Evolutionary conservation across 2,797 vertebrate genomes (phyloP), one percentile per base, ranked within the genome.

Genomic region (Perodicticus potto): DNA sequence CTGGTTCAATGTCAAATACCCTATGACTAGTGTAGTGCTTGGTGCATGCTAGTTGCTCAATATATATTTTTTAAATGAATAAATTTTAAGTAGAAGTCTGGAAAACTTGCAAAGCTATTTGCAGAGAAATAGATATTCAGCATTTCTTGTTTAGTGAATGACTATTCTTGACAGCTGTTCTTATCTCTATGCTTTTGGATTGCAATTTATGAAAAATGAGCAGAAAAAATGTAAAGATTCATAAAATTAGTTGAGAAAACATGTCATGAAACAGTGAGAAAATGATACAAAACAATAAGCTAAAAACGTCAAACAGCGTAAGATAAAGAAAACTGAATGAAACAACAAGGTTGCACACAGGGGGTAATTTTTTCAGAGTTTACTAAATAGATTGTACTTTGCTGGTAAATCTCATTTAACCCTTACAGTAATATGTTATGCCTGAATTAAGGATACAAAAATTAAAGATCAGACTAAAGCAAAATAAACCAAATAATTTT

Each of bases 101-200:
- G 25, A 91, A 86, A 89, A 91, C 45, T 92, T 32, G 12, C 49
- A 90, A 88, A 93, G 22, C 40, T 78, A 84, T 53, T 16, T 91
- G 86, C 70, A 69, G 12, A 94, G 17, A 89, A 93, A 90, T 1
- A 81, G 59, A 91, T 86, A 89, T 29, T 95, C 3, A 83, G 17
- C 55, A 92, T 93, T 95, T 73, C 27, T 83, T 97, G 25, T 93
- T 86, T 86, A 70, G 37, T 80, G 65, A 95, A 63, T 69, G n/a
- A 84, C 89, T 92, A 94, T 83, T 73, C 57, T 93, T 93, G 92
- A 80, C 0, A 53, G 69, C n/a, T 86, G 25, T 82, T 89, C 7
- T 91, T 69, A 77, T 61, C 19, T 57, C 17, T 67, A 23, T 77
- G 67, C 29, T 74, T 88, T 93, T 91, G 69, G 16, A 27, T 83